Base-by-base conservation (phyloP, 23 tunicate genomes). In the Botrylloides violaceus region DNA sequence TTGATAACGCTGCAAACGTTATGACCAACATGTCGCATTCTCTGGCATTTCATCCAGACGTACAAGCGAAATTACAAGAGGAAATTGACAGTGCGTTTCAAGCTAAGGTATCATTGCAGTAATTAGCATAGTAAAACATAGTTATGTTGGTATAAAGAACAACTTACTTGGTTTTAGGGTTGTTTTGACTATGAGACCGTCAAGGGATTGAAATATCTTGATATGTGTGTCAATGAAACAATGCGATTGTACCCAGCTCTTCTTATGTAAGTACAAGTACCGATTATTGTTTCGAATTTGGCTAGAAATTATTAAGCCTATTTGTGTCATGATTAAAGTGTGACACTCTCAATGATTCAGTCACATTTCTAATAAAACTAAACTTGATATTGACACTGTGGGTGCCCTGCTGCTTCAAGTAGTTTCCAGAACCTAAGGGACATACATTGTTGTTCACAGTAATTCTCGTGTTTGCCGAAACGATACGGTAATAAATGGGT, bases 1-100 rank as follows among this genome's bases (percentile, higher is more conserved):
- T 62, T 37, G 96, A 88, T 28, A 88, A 87, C 18, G 73, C 96
- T 29, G 81, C 72, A 22, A 82, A 82, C 59, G 66, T 78, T 4
- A 66, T 88, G 77, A 58, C 65, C 31, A 77, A 72, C 35, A 71
- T 88, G 30, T 77, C 81, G 7, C 82, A 71, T 76, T 81, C 78
- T 49, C 76, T 88, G 39, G 96, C 96, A 1, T 3, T 71, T 5
- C 80, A 88, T 61, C 73, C 31, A 27, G 80, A 82, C 32, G 68
- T 66, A 4, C 96, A 88, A 58, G 81, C 77, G 2, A 77, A 73
- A 48, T 72, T 88, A 18, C 61, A 53, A 23, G 38, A 77, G 28
- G 96, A 88, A 73, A 77, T 88, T 15, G 84, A 88, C 7, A 71
- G 72, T 50, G 25, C 73, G 5, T 19, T 88, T 23, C 78, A 70